phyloP scores from a whole-genome alignment of 1,140 invertebrate genomes.

The Drosophila sp. region DNA sequence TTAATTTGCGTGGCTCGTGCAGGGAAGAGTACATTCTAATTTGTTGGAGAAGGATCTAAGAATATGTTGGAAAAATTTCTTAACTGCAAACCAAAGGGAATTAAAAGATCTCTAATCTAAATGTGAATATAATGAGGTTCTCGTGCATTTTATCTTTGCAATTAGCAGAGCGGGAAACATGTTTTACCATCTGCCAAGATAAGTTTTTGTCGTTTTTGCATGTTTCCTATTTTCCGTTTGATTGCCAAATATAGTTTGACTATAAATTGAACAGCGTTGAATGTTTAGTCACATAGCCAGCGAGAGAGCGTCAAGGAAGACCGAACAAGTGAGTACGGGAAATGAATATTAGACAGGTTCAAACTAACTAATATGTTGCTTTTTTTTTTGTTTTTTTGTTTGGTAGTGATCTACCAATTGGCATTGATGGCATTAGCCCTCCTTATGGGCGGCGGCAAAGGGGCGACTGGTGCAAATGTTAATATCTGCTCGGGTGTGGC shows the following conservation, averaged over 20 bases:
- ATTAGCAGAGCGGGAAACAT: conserved; percentile 33
- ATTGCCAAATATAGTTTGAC: conserved; percentile 44
- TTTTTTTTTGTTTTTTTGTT: not conserved
- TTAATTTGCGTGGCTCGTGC: conserved; percentile 10
- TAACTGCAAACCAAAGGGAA: too few species aligned
- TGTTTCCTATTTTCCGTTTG: conserved; percentile 6
- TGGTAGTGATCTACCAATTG: conserved; percentile 49
- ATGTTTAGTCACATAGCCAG: conserved; percentile 28
- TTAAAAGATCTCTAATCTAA: too few species aligned
- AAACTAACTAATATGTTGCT: not conserved
- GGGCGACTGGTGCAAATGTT: conserved; percentile 8
- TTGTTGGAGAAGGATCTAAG: conserved; percentile 8
- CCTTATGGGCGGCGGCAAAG: conserved; percentile 8
- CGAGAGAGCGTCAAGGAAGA: not conserved
- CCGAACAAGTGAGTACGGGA: conserved; percentile 22
- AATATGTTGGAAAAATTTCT: too few species aligned
- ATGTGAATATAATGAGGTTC: not conserved
- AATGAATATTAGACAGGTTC: too few species aligned
- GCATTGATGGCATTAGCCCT: conserved; percentile 24
- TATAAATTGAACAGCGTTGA: conserved; percentile 46
- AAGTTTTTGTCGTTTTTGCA: conserved; percentile 20
- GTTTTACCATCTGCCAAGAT: conserved; percentile 47
- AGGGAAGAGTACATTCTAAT: conserved; percentile 51
- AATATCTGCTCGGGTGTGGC: conserved; percentile 66
- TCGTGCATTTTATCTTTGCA: conserved; percentile 21